phyloP scores from a whole-genome alignment of 2,113 vertebrate species.

The Rissa tridactyla region DNA sequence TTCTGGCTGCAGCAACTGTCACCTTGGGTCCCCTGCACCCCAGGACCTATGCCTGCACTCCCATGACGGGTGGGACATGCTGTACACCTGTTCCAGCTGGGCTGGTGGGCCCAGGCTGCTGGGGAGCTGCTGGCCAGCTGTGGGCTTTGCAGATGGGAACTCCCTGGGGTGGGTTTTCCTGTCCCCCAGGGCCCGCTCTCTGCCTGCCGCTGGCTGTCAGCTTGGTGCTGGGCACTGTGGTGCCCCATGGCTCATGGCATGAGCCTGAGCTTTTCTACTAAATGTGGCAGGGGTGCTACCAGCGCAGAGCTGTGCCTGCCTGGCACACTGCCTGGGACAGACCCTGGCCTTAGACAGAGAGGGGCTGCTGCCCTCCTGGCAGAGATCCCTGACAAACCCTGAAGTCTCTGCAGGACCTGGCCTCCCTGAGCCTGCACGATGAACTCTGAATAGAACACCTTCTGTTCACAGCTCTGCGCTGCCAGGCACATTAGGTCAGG shows the following conservation, averaged over 20 bases:
- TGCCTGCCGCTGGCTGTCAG: neutral
- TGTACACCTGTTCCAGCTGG: fast-evolving
- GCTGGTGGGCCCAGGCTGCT: neutral
- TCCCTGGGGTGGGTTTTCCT: neutral
- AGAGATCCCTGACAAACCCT: too few relatives aligned
- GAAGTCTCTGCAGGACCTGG: neutral
- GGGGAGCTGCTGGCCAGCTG: too few relatives aligned
- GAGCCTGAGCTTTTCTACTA: neutral
- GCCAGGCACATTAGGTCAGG: neutral
- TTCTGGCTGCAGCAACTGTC: neutral
- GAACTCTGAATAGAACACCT: neutral
- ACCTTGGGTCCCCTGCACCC: neutral
- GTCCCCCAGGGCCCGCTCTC: too few relatives aligned
- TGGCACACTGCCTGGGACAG: too few relatives aligned
- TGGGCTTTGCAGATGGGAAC: neutral
- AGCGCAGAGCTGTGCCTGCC: too few relatives aligned
- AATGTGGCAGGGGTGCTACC: too few relatives aligned
- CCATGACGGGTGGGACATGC: neutral
- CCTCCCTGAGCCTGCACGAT: too few relatives aligned
- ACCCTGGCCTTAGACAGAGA: neutral
- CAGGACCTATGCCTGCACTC: too few relatives aligned
- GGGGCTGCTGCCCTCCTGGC: neutral
- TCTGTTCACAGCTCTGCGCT: neutral
- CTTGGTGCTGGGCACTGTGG: neutral
- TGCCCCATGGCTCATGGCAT: neutral